Evolutionary conservation across 2,113 vertebrate genomes (phyloP).

Genomic region (Nematolebias whitei): DNA sequence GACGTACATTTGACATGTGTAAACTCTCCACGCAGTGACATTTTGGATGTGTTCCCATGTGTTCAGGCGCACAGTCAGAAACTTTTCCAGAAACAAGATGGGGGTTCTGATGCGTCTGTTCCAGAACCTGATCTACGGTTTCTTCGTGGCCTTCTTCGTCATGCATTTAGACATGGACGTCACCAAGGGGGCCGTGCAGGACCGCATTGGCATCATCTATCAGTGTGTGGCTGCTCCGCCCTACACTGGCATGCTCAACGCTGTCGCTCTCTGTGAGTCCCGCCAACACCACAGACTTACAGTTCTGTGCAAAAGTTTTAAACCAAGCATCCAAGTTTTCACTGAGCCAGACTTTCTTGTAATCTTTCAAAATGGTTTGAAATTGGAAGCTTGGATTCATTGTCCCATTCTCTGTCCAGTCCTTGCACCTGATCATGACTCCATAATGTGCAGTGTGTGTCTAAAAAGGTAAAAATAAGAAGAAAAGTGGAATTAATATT

Average conservation of each 20-base stretch:
- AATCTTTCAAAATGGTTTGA: too few relatives aligned
- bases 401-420: too few relatives aligned
- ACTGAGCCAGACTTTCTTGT: too few relatives aligned
- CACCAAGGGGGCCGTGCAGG: conserved; percentile 87
- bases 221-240: conserved; percentile 87
- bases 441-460: too few relatives aligned
- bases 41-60: conserved; percentile 1
- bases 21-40: too few relatives aligned
- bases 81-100: conserved; percentile 88
- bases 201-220: conserved; percentile 92
- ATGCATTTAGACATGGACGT: conserved; percentile 82
- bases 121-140: conserved; percentile 90
- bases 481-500: not conserved
- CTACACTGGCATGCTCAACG: conserved; percentile 95
- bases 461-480: too few relatives aligned
- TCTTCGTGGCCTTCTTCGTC: conserved; percentile 90
- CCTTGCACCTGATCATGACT: too few relatives aligned
- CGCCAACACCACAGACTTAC: not conserved
- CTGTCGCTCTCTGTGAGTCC: conserved; percentile 91
- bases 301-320: not conserved
- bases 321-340: too few relatives aligned
- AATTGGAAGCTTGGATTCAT: too few relatives aligned
- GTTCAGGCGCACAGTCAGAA: conserved; percentile 85
- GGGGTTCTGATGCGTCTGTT: conserved; percentile 89
- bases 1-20: too few relatives aligned